phyloP scores from a whole-genome alignment of 2,797 vertebrate genomes.

The Sylvilagus floridanus region DNA sequence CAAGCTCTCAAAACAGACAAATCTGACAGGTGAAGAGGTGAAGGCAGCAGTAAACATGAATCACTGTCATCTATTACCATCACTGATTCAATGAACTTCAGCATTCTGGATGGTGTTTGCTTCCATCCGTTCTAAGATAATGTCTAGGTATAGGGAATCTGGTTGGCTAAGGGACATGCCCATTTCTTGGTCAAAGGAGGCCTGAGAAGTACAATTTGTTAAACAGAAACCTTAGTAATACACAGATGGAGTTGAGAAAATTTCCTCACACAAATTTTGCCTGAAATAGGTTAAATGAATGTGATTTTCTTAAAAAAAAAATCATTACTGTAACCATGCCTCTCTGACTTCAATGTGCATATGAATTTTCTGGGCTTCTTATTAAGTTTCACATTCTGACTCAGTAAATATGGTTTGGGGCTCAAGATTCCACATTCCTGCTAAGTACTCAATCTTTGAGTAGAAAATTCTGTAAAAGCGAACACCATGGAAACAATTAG shows the following conservation, averaged over 20 bases:
- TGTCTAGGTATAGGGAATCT: not conserved
- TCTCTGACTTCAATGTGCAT: not conserved
- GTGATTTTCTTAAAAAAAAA: not conserved
- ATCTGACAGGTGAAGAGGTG: not conserved
- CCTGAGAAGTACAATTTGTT: not conserved
- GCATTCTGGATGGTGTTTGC: not conserved
- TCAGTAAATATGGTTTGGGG: not conserved
- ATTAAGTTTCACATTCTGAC: not conserved
- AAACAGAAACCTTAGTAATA: not conserved
- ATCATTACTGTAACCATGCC: not conserved
- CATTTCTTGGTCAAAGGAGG: not conserved
- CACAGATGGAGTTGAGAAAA: not conserved
- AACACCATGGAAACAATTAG: constrained; percentile 81
- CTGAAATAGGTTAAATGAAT: not conserved
- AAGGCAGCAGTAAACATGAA: not conserved
- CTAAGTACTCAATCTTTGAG: not conserved
- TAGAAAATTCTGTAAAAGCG: not conserved
- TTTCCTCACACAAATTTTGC: not conserved
- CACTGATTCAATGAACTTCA: not conserved
- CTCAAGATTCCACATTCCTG: not conserved
- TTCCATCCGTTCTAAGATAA: not conserved
- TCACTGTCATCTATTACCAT: not conserved
- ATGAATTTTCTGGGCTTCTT: not conserved
- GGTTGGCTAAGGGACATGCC: not conserved
- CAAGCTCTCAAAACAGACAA: not conserved